Percentiles rank a stretch among this genome's conserved stretches.
These are phyloP conservation scores for Plectrocnemia conspersa DNA, from an alignment of 1,140 invertebrate genomes.

Conservation along the genomic window DNA sequence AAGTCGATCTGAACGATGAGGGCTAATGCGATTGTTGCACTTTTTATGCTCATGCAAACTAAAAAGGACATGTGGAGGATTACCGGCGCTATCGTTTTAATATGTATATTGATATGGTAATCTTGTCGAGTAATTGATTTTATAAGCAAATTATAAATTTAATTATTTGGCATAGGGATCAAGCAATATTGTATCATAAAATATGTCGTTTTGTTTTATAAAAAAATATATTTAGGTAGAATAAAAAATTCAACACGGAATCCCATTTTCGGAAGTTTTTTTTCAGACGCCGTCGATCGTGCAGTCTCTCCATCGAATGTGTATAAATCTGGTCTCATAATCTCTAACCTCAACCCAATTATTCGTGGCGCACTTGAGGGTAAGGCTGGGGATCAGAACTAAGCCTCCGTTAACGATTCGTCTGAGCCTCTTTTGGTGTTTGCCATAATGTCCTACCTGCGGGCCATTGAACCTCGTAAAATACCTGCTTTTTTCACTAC, in stretches of 20 bases:
- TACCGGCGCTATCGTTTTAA: constrained; percentile 18
- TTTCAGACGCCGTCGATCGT: too few species aligned
- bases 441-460: constrained; percentile 29
- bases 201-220: too few species aligned
- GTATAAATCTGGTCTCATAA: constrained; percentile 30
- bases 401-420: constrained; percentile 36
- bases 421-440: constrained; percentile 32
- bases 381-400: constrained; percentile 32
- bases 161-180: too few species aligned
- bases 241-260: too few species aligned
- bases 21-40: constrained; percentile 34
- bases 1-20: constrained; percentile 28
- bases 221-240: too few species aligned
- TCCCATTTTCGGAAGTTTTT: too few species aligned
- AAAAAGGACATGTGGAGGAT: constrained; percentile 5
- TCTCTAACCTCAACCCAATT: constrained; percentile 36
- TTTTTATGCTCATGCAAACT: constrained; percentile 23
- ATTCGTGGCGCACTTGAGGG: constrained; percentile 32
- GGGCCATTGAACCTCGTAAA: constrained; percentile 14
- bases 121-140: constrained; percentile 34
- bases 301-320: constrained; percentile 24
- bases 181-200: too few species aligned
- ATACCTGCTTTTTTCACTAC: neutral
- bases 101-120: constrained; percentile 21
- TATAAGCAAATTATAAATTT: constrained; percentile 27